phyloP scores from a whole-genome alignment of 2,797 vertebrate genomes.

The Eulemur rubriventer region DNA sequence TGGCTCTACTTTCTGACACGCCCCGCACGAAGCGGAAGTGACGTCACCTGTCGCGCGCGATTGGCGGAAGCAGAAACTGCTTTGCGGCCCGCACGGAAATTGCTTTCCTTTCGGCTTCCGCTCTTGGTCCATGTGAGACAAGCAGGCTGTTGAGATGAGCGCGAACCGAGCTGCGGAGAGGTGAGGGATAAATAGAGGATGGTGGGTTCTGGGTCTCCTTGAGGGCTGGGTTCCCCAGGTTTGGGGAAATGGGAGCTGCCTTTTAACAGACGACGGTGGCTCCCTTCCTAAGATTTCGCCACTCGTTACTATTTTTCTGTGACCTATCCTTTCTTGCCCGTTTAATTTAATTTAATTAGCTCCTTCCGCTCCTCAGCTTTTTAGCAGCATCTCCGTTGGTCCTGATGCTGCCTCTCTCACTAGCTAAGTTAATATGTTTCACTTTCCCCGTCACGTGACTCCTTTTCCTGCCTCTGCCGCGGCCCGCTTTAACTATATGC shows the following conservation, averaged over 20 bases:
- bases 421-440: conserved; percentile 29
- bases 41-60: not conserved
- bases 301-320: not conserved
- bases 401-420: not conserved
- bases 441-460: conserved; percentile 56
- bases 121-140: conserved; percentile 61
- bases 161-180: not conserved
- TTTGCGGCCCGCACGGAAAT: conserved; percentile 57
- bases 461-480: not conserved
- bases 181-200: conserved; percentile 16
- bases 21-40: conserved; percentile 48
- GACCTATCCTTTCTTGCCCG: not conserved
- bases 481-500: not conserved
- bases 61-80: conserved; percentile 57
- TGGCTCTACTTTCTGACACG: accelerated
- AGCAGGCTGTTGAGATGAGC: conserved; percentile 17
- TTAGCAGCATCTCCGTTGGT: not conserved
- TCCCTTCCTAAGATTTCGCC: not conserved
- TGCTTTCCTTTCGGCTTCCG: conserved; percentile 60
- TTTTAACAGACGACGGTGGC: not conserved
- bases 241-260: not conserved
- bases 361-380: not conserved
- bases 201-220: not conserved
- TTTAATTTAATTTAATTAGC: not conserved
- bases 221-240: not conserved